phyloP scores from a whole-genome alignment of 1,140 invertebrate species.

The Brachionus paranguensis region DNA sequence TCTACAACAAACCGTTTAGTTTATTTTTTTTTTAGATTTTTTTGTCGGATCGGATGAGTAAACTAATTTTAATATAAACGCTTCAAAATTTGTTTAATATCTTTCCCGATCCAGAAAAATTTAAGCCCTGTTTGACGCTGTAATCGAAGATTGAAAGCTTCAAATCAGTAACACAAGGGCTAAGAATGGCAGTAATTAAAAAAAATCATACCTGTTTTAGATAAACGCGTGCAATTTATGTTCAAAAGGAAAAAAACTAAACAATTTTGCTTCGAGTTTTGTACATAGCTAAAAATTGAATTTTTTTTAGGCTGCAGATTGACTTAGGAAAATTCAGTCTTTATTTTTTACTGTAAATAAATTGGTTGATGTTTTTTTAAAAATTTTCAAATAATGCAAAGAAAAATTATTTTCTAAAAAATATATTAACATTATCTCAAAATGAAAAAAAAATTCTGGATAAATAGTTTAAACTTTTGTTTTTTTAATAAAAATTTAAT shows the following conservation, averaged over 20 bases:
- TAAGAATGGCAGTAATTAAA: not conserved
- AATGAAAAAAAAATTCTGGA: too few relatives aligned
- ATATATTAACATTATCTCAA: too few relatives aligned
- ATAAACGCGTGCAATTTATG: conserved; percentile 30
- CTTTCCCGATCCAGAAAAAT: not conserved
- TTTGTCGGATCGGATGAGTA: not conserved
- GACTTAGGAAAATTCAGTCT: not conserved
- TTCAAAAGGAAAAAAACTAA: conserved; percentile 2
- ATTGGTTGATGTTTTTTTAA: not conserved
- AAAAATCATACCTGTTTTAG: not conserved
- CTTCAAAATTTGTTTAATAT: not conserved
- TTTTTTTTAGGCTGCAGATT: not conserved
- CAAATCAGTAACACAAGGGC: conserved; percentile 38
- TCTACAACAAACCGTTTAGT: not conserved
- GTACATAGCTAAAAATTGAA: not conserved
- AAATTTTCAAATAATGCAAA: not conserved
- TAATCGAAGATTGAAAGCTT: not conserved
- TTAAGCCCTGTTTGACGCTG: conserved; percentile 38
- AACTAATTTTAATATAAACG: not conserved
- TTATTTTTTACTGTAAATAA: not conserved
- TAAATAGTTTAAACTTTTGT: too few relatives aligned
- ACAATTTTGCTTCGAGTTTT: conserved; percentile 1
- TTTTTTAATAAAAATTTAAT: too few relatives aligned
- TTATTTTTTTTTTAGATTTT: not conserved
- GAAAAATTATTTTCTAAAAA: not conserved